A percentile compares a stretch with the other conserved stretches of the same genome.
These are phyloP conservation scores for Nipponacmea schrenckii DNA, from an alignment of 2,888 invertebrate species.

Conservation along the genomic window DNA sequence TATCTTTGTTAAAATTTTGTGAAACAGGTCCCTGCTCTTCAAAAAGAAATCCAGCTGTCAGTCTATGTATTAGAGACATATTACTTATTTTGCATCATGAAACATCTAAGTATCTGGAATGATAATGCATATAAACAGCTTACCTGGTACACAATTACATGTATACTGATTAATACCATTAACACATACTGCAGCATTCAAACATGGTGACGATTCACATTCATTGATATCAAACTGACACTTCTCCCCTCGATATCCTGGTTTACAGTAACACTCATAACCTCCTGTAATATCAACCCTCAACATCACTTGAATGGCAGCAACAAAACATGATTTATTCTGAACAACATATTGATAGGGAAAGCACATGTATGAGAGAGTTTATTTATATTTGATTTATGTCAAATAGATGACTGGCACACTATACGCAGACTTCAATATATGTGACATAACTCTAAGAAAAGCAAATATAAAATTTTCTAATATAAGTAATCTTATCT, in stretches of 20 bases:
- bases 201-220: constrained; percentile 92
- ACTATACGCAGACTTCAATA: no score
- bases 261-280: constrained; percentile 73
- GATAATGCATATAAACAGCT: neutral
- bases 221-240: constrained; percentile 92
- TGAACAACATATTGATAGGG: neutral
- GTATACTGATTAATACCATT: constrained; percentile 72
- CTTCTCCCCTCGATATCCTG: constrained; percentile 48
- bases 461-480: no score
- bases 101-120: neutral
- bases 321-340: neutral
- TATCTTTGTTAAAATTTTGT: no score
- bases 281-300: constrained; percentile 38
- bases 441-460: no score
- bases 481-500: no score
- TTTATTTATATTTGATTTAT: neutral
- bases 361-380: neutral
- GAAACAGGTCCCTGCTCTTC: neutral
- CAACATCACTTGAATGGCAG: neutral
- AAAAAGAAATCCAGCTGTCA: neutral
- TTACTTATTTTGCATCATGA: neutral
- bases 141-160: constrained; percentile 79
- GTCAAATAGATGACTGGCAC: neutral
- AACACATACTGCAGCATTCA: constrained; percentile 85
- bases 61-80: neutral